phyloP scores from a whole-genome alignment of 2,888 invertebrate genomes.

The Metalampra italica region DNA sequence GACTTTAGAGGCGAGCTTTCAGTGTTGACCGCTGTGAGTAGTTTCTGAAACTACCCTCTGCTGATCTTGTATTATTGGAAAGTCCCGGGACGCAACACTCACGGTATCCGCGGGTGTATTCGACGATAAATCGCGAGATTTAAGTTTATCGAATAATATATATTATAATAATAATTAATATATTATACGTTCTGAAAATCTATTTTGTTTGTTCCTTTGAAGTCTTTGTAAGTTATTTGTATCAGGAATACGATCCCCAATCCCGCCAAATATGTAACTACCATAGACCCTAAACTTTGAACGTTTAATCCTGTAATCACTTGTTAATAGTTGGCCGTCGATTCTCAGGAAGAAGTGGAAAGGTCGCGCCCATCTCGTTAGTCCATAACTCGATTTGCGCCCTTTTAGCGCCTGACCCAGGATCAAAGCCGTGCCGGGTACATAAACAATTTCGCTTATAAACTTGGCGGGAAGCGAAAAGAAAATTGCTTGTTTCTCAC shows the following conservation, averaged over 20 bases:
- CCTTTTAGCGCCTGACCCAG: slow-evolving; percentile 16
- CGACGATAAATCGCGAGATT: too few species aligned
- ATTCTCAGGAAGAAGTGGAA: slow-evolving; percentile 1
- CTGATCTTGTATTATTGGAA: too few species aligned
- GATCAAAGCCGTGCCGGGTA: slow-evolving; percentile 26
- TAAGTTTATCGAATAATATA: too few species aligned
- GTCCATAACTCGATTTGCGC: slow-evolving; percentile 21
- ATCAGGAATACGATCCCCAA: too few species aligned
- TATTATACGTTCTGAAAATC: too few species aligned
- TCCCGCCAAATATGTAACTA: neutral
- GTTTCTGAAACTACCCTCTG: neutral
- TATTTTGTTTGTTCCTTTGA: too few species aligned
- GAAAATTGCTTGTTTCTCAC: slow-evolving; percentile 5
- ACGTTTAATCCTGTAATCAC: slow-evolving; percentile 2
- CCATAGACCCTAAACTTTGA: neutral
- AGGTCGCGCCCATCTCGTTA: slow-evolving; percentile 19
- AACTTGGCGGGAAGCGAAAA: slow-evolving; percentile 8
- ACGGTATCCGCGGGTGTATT: too few species aligned
- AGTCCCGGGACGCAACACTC: too few species aligned
- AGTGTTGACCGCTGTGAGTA: too few species aligned
- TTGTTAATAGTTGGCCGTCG: slow-evolving; percentile 2
- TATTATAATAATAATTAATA: too few species aligned
- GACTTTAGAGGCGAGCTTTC: neutral
- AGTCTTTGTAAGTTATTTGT: neutral
- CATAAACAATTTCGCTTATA: slow-evolving; percentile 30